These are phyloP conservation scores for Zaprionus tsacasi DNA, from an alignment of 1,140 invertebrate species.

Conservation along the genomic window DNA sequence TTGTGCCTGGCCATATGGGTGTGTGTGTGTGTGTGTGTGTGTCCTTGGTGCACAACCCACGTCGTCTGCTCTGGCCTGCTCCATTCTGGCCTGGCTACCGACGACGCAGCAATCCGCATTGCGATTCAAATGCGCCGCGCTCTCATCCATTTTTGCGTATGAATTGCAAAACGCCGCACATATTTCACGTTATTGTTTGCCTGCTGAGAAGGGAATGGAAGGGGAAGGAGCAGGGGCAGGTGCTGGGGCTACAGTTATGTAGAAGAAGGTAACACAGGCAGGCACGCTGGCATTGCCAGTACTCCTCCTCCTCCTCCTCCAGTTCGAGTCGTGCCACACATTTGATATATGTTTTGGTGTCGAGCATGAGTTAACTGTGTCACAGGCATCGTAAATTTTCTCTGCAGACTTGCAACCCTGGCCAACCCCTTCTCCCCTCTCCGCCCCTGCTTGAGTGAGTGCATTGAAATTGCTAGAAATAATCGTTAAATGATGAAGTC, in stretches of 20 bases:
- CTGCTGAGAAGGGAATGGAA: neutral
- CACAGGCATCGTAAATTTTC: slow-evolving; percentile 83
- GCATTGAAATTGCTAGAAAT: slow-evolving; percentile 82
- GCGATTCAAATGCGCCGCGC: slow-evolving; percentile 74
- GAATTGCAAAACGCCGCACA: slow-evolving; percentile 83
- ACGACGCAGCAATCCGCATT: slow-evolving; percentile 38
- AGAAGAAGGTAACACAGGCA: slow-evolving; percentile 50
- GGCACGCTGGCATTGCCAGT: slow-evolving; percentile 28
- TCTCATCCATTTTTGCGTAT: slow-evolving; percentile 81
- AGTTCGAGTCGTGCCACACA: slow-evolving; percentile 80
- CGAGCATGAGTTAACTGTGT: slow-evolving; percentile 82
- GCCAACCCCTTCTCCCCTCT: neutral
- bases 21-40: slow-evolving; percentile 39
- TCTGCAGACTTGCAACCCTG: neutral
- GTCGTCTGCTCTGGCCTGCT: neutral
- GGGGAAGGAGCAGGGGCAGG: neutral
- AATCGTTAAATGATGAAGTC: slow-evolving; percentile 82
- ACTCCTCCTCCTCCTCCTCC: slow-evolving; percentile 28
- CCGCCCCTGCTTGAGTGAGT: slow-evolving; percentile 42
- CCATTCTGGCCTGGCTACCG: neutral
- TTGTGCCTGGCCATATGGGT: slow-evolving; percentile 55
- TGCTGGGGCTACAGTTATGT: neutral
- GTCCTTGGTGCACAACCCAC: slow-evolving; percentile 46
- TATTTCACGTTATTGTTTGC: slow-evolving; percentile 82
- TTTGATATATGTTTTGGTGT: slow-evolving; percentile 83